Percentiles rank a stretch among this genome's conserved stretches.
These are phyloP conservation scores for Leptinotarsa undecemlineata DNA, from an alignment of 1,140 invertebrate genomes.

Conservation along the genomic window DNA sequence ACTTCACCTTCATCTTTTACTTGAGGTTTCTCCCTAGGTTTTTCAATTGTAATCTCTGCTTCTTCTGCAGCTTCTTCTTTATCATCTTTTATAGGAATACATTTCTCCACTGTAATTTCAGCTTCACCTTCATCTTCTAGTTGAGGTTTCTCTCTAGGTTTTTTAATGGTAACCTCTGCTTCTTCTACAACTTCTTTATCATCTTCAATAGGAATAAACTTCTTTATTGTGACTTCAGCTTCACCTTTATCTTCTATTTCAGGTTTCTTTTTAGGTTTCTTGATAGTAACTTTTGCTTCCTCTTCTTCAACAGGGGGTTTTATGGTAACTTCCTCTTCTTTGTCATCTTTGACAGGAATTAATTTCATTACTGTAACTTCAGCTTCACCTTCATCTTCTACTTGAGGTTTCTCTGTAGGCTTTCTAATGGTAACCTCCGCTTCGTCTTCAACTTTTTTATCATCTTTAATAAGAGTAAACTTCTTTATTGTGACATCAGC, in stretches of 20 bases:
- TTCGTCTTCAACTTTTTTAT: constrained; percentile 32
- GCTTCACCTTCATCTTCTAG: constrained; percentile 53
- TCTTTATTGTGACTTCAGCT: constrained; percentile 16
- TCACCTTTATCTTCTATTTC: background rate
- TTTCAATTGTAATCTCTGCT: constrained; percentile 44
- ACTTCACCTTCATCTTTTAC: constrained; percentile 36
- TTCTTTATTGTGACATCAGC: constrained; percentile 47
- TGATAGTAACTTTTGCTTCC: constrained; percentile 49
- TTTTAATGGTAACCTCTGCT: constrained; percentile 71
- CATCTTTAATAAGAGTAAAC: constrained; percentile 27
- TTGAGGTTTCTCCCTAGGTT: constrained; percentile 36
- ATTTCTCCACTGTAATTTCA: constrained; percentile 65
- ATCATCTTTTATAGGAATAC: constrained; percentile 31
- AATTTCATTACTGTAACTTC: constrained; percentile 46
- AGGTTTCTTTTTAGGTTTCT: constrained; percentile 18
- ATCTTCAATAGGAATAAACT: constrained; percentile 62
- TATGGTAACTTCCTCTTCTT: constrained; percentile 18
- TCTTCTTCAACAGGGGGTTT: constrained; percentile 42
- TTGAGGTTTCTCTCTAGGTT: constrained; percentile 49
- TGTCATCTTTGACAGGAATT: background rate
- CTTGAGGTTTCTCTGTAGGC: constrained; percentile 35
- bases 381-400: constrained; percentile 36
- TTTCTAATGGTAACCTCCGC: constrained; percentile 45
- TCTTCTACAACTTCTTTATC: constrained; percentile 52
- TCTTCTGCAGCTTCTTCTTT: constrained; percentile 32